A percentile compares a stretch with the other conserved stretches of the same genome.
Conservation (phyloP, 2,888 invertebrate genomes). For the Abrostola triplasia region DNA sequence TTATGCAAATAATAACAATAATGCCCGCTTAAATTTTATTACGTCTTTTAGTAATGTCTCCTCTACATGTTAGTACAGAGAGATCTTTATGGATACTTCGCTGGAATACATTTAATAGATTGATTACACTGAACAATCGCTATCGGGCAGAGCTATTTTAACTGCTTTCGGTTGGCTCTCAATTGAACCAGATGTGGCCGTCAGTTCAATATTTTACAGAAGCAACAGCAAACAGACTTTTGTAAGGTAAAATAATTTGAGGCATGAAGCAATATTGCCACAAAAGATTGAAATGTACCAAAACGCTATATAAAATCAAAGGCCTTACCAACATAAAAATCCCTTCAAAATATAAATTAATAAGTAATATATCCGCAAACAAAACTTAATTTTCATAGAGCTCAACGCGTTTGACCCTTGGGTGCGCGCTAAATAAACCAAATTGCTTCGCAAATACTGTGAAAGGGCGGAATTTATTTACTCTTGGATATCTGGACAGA, state of each 20-base stretch:
- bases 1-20: conserved; percentile 79
- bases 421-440: conserved; percentile 43
- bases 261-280: too few relatives aligned
- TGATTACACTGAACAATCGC: neutral
- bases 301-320: neutral
- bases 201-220: too few relatives aligned
- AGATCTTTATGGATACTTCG: conserved; percentile 25
- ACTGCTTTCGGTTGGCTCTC: neutral
- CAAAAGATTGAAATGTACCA: neutral
- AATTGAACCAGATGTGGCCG: neutral
- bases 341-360: too few relatives aligned
- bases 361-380: conserved; percentile 5
- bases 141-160: neutral
- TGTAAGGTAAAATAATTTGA: too few relatives aligned
- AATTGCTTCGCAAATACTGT: conserved; percentile 49
- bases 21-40: conserved; percentile 71
- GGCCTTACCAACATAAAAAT: neutral
- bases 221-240: too few relatives aligned
- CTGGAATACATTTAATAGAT: neutral
- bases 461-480: conserved; percentile 46
- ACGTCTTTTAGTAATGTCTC: conserved; percentile 61
- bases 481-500: conserved; percentile 41
- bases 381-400: conserved; percentile 45
- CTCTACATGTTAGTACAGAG: conserved; percentile 52
- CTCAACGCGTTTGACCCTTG: conserved; percentile 45